A percentile compares a stretch with the other conserved stretches of the same genome.
Evolutionary conservation across 2,888 invertebrate species (phyloP).

Genomic region (Dermolepida albohirtum): DNA sequence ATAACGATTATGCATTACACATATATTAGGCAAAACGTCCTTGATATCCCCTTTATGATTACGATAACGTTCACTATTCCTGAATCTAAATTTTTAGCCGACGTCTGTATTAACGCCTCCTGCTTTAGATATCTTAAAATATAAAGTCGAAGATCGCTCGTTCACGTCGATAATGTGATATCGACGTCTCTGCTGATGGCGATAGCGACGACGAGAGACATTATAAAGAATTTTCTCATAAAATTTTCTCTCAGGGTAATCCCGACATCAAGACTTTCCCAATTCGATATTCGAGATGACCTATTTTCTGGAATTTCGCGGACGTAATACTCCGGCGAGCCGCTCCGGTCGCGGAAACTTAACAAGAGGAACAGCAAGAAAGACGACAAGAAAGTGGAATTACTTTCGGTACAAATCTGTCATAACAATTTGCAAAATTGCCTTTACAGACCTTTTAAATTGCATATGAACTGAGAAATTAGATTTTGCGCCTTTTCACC

Average conservation of each 20-base stretch:
- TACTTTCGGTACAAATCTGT: constrained; percentile 12
- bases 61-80: neutral
- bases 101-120: constrained; percentile 11
- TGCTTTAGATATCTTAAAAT: constrained; percentile 9
- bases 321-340: constrained; percentile 8
- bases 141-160: constrained; percentile 16
- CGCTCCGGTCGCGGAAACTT: neutral
- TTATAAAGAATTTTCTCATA: constrained; percentile 19
- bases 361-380: constrained; percentile 2
- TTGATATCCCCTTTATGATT: too few relatives aligned
- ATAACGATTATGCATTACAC: too few relatives aligned
- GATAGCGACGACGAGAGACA: constrained; percentile 1
- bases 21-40: too few relatives aligned
- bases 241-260: constrained; percentile 18
- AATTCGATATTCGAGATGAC: constrained; percentile 30
- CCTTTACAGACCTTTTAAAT: constrained; percentile 12
- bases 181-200: constrained; percentile 11
- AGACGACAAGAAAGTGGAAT: constrained; percentile 4
- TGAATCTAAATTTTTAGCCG: neutral
- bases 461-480: constrained; percentile 6
- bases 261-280: constrained; percentile 6
- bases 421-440: constrained; percentile 25
- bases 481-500: constrained; percentile 11
- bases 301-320: constrained; percentile 22
- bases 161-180: constrained; percentile 16